Base-by-base conservation (phyloP, 1,140 invertebrate genomes). In the Tenebrio molitor region DNA sequence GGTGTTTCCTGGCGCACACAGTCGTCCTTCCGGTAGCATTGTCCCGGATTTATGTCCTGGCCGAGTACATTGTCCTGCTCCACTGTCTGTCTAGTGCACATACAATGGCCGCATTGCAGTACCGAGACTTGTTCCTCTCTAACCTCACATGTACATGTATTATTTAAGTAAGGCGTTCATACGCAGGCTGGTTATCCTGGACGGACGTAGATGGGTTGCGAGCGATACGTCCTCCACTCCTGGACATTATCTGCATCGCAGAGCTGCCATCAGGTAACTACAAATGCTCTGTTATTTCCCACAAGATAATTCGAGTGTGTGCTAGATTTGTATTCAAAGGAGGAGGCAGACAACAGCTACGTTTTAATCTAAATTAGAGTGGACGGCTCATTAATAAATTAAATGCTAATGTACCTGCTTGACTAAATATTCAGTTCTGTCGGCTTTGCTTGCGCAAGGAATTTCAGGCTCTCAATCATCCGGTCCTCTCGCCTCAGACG, bases 1-100 rank as follows among this genome's bases (percentile, higher is more conserved):
- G 63, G 66, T 50, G 64, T 71, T 77, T 77, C 74, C 76, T 71
- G 76, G 72, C 74, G 76, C 76, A 69, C 72, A 71, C 69, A 69
- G 70, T 72, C 50, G 67, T 70, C 66, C 71, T 77, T 77, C 76
- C 76, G 74, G 69, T 69, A 67, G 72, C 69, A 77, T 76, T 77
- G 76, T 77, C 53, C 74, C 64, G 69, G 70, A 77, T 77, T 77
- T 77, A 77, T 77, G 72, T 74, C 63, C 74, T 73, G 71, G 72
- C 62, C 64, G 74, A 58, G 64, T 74, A 71, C 72, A 76, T 76
- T 76, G 76, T 74, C 74, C 76, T 72, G 66, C 70, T 68, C 63
- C 64, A 66, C 71, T 77, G 72, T 75, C 74, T 75, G 74, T 75
- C 69, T 42, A 44, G 42, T 68, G 65, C 44, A 68, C 65, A 75